phyloP scores from a whole-genome alignment of 2,888 invertebrate genomes.

The Nematopogon swammerdamellus region DNA sequence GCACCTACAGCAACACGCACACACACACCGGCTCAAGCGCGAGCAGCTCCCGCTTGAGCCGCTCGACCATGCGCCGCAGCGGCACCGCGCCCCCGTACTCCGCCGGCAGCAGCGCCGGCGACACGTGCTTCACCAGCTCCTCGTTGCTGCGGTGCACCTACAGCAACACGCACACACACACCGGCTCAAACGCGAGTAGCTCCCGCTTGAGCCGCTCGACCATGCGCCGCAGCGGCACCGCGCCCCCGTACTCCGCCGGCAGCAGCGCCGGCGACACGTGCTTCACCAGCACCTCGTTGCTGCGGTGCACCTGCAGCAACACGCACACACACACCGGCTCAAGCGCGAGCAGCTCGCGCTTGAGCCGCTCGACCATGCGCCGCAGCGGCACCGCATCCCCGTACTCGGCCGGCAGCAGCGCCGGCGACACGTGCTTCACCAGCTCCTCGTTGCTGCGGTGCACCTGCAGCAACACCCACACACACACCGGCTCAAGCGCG shows the following conservation, averaged over 20 bases:
- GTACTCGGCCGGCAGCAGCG: constrained; percentile 82
- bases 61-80: constrained; percentile 75
- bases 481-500: constrained; percentile 35
- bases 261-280: constrained; percentile 71
- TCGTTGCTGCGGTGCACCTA: constrained; percentile 73
- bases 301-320: constrained; percentile 67
- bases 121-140: constrained; percentile 67
- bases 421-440: constrained; percentile 65
- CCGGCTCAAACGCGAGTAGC: constrained; percentile 59
- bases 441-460: constrained; percentile 74
- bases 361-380: constrained; percentile 78
- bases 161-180: constrained; percentile 15
- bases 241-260: constrained; percentile 88
- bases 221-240: constrained; percentile 76
- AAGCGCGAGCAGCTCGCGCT: constrained; percentile 60
- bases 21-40: no score
- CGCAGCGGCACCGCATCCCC: constrained; percentile 76
- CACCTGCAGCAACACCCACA: constrained; percentile 57
- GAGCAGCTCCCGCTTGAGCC: constrained; percentile 62
- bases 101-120: constrained; percentile 74
- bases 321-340: constrained; percentile 8
- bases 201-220: constrained; percentile 69
- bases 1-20: constrained; percentile 55
- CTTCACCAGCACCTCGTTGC: constrained; percentile 66
- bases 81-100: constrained; percentile 88